A percentile compares a stretch with the other conserved stretches of the same genome.
Evolutionary conservation across 64 coral and sea anemone genomes (phyloP).

Genomic region (Porites australiensis): DNA sequence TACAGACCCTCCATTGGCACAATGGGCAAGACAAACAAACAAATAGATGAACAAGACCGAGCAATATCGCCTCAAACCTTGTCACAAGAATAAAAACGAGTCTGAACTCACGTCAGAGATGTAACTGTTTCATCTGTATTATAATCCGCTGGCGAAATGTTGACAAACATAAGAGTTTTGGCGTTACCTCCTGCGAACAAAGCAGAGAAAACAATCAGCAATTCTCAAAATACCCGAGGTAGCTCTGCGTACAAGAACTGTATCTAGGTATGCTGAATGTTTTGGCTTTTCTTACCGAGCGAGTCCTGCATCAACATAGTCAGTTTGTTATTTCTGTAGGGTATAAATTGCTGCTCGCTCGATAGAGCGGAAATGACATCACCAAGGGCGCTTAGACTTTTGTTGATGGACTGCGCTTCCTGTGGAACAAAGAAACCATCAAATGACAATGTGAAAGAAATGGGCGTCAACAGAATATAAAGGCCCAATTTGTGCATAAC

Average conservation of each 20-base stretch:
- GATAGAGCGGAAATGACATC: constrained; percentile 96
- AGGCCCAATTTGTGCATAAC: no score
- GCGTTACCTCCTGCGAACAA: constrained; percentile 90
- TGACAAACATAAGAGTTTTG: constrained; percentile 99
- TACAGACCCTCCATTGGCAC: no score
- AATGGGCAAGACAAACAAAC: no score
- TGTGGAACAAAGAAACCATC: constrained; percentile 24
- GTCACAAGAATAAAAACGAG: no score
- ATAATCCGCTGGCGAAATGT: constrained; percentile 98
- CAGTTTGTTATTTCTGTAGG: constrained; percentile 96
- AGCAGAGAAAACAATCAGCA: no score
- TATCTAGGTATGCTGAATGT: no score
- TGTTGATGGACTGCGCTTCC: constrained; percentile 99
- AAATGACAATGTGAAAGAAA: background rate
- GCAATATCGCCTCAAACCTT: no score
- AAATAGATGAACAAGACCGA: no score
- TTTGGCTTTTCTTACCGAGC: constrained; percentile 65
- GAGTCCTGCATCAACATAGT: constrained; percentile 98
- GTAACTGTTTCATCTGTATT: constrained; percentile 98
- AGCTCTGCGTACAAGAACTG: no score
- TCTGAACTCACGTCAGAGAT: constrained; percentile 86
- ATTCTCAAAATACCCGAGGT: no score
- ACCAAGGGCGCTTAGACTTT: constrained; percentile 95
- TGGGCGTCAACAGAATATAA: no score
- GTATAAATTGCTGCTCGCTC: constrained; percentile 94